Base-by-base conservation (phyloP, 2,888 invertebrate genomes). In the Acrobeloides nanus region DNA sequence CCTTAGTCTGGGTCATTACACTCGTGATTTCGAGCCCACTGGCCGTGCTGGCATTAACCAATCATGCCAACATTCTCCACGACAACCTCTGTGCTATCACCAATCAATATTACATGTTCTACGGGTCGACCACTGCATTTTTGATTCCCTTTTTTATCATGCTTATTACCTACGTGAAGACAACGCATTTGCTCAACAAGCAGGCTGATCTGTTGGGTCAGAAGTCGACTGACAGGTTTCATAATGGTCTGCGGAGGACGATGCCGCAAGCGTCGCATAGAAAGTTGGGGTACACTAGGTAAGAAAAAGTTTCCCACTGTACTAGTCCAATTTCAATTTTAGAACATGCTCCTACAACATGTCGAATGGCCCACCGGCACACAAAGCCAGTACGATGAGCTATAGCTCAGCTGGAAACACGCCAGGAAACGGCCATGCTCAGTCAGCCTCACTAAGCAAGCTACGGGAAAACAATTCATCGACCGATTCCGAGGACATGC, bases 91-190 rank as follows among this genome's bases (percentile, higher is more conserved):
- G 80, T 66, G 74, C 73, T 45, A 75, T 80, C 54, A 66, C 63
- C 31, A 63, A 56, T 46, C 62, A 61, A 20, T 53, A 61, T 20
- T 70, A 67, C 50, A 70, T 70, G 54, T 56, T 71, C 25, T 69
- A 68, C 64, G 93, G 92, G 29, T 90, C 90, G 46, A 85, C 90
- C 67, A 84, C 89, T 65, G 89, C 89, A 63, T 93, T 93, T 79
- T 90, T 92, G 79, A 89, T 93, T 56, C 93, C 93, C 0, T 80
- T 93, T 58, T 81, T 84, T 34, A 89, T 95, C 61, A 93, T 93
- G 92, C 80, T 90, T 72, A 80, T 89, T 51, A 89, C 90, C n/a
- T 93, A 92, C 73, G 85, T 87, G 4, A 80, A 90, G 62, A 95
- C 93, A 0, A 87, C 92, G 17, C 81, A 85, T 48, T 79, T 92